Evolutionary conservation across 2,113 vertebrate species (phyloP).

Genomic region (Manacus vitellinus): DNA sequence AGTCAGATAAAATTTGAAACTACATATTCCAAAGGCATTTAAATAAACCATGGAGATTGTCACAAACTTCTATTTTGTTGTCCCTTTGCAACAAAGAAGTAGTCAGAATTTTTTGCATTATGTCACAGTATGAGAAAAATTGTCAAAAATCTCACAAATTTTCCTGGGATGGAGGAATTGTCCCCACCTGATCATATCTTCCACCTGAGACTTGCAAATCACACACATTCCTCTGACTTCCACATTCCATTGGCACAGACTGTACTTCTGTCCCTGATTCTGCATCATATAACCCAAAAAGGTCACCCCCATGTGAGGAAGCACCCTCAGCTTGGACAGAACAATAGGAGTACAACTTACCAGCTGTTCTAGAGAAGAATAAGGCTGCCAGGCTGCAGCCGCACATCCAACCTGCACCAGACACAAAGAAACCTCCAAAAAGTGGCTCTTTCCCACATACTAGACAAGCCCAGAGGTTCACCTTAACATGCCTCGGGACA

Average conservation of each 20-base stretch:
- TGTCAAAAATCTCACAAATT: background rate
- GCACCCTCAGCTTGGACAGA: background rate
- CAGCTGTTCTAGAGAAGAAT: background rate
- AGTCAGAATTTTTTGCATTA: background rate
- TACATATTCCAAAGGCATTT: background rate
- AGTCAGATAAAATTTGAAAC: background rate
- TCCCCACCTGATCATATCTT: background rate
- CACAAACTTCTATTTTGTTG: background rate
- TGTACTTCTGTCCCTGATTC: background rate
- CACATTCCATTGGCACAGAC: background rate
- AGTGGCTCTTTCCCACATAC: background rate
- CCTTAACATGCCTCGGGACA: background rate
- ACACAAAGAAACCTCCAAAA: background rate
- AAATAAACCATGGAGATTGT: background rate
- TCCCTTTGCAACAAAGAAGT: background rate
- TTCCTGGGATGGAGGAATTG: background rate
- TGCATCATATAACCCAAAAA: background rate
- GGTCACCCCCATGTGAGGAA: accelerated
- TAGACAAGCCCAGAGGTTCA: background rate
- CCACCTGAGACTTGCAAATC: background rate
- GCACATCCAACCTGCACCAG: background rate
- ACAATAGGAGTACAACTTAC: accelerated
- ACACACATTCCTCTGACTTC: background rate
- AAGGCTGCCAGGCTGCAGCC: background rate
- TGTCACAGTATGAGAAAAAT: background rate